phyloP scores from a whole-genome alignment of 2,888 invertebrate genomes.

The Euplexia lucipara region DNA sequence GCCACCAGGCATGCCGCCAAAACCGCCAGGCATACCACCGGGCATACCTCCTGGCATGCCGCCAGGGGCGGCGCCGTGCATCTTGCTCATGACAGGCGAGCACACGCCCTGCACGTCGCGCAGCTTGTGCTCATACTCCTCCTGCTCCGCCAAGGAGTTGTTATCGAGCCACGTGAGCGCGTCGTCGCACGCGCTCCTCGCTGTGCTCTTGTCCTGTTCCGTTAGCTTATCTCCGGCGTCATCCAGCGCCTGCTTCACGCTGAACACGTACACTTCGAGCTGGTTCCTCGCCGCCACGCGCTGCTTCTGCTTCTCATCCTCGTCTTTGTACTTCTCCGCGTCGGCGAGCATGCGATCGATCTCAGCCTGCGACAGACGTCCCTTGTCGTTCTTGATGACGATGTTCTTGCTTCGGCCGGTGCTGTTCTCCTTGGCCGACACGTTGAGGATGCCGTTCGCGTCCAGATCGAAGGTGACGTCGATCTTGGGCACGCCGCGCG shows the following conservation, averaged over 20 bases:
- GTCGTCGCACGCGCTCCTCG: slow-evolving; percentile 89
- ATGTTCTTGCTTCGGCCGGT: slow-evolving; percentile 94
- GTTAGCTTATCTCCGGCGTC: slow-evolving; percentile 91
- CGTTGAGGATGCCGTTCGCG: slow-evolving; percentile 95
- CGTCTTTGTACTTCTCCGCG: slow-evolving; percentile 94
- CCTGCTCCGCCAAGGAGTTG: slow-evolving; percentile 92
- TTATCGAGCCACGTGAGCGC: slow-evolving; percentile 93
- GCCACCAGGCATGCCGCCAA: slow-evolving; percentile 16
- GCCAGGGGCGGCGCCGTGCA: slow-evolving; percentile 87
- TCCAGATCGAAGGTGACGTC: slow-evolving; percentile 94
- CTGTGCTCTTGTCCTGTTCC: slow-evolving; percentile 91
- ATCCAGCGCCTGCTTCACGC: slow-evolving; percentile 93
- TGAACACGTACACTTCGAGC: slow-evolving; percentile 93
- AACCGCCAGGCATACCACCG: slow-evolving; percentile 46
- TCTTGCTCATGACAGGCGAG: slow-evolving; percentile 91
- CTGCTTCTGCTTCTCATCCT: slow-evolving; percentile 93
- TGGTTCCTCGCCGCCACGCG: slow-evolving; percentile 93
- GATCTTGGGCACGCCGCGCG: slow-evolving; percentile 93
- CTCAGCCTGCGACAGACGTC: slow-evolving; percentile 95
- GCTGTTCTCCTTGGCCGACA: slow-evolving; percentile 94
- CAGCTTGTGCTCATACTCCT: slow-evolving; percentile 92
- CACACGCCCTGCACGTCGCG: slow-evolving; percentile 91
- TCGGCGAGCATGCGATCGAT: slow-evolving; percentile 95
- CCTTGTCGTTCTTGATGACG: slow-evolving; percentile 96
- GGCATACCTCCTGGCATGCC: slow-evolving; percentile 34